A percentile compares a stretch with the other conserved stretches of the same genome.
Evolutionary conservation across 1,140 invertebrate genomes (phyloP).

Genomic region (Pinna nobilis): DNA sequence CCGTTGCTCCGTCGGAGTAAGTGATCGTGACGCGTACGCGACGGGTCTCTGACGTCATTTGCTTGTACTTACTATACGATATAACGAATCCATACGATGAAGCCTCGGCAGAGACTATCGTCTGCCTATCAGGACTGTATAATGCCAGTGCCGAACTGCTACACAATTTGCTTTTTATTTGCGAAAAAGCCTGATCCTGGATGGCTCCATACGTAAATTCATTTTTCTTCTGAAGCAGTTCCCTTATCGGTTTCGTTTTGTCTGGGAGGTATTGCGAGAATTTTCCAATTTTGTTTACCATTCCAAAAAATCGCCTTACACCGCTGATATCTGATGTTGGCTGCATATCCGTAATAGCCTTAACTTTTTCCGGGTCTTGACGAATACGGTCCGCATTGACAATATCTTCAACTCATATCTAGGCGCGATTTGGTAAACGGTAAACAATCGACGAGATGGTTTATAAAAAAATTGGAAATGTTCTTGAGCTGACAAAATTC

Average conservation of each 20-base stretch:
- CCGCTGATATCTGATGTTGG: slow-evolving; percentile 20
- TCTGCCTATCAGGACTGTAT: not conserved
- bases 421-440: too few species aligned
- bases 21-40: slow-evolving; percentile 46
- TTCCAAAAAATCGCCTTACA: slow-evolving; percentile 51
- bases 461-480: too few species aligned
- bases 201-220: slow-evolving; percentile 2
- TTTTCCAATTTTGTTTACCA: slow-evolving; percentile 70
- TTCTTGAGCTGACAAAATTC: too few species aligned
- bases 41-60: slow-evolving; percentile 36
- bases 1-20: slow-evolving; percentile 33
- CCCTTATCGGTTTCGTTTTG: slow-evolving; percentile 2
- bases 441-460: too few species aligned
- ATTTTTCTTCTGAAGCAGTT: slow-evolving; percentile 12
- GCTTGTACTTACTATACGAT: too few species aligned
- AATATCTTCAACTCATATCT: too few species aligned
- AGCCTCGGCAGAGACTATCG: not conserved
- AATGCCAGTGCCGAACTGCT: not conserved
- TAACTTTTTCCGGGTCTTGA: too few species aligned
- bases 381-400: too few species aligned
- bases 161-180: slow-evolving; percentile 19
- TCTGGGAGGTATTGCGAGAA: slow-evolving; percentile 37
- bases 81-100: not conserved
- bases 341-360: slow-evolving; percentile 28
- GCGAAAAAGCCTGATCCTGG: slow-evolving; percentile 4